Conservation (phyloP, 2,888 invertebrate genomes). For the Pemphredon lugubris region DNA sequence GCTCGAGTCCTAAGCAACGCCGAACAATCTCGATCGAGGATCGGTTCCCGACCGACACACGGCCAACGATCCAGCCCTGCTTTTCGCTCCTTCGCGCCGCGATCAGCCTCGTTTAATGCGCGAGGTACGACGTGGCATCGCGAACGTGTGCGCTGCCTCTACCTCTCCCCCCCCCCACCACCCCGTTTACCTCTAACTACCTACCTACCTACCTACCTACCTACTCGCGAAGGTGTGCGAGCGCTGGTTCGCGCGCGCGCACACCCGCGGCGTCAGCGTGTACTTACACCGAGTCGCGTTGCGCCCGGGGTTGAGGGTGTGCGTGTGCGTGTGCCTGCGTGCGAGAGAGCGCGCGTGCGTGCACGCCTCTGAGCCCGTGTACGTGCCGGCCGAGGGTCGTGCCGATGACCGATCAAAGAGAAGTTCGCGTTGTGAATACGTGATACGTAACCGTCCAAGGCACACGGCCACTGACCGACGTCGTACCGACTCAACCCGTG, state of each 20-base stretch:
- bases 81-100: conserved; percentile 51
- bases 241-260: conserved; percentile 2
- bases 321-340: background rate
- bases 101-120: conserved; percentile 62
- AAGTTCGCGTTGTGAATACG: conserved; percentile 77
- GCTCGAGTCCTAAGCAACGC: background rate
- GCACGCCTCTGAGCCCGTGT: conserved; percentile 18
- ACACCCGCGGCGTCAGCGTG: conserved; percentile 5
- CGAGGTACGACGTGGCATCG: conserved; percentile 44
- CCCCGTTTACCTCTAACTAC: conserved; percentile 20
- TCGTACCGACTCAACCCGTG: conserved; percentile 62
- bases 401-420: conserved; percentile 80
- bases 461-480: conserved; percentile 77
- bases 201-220: background rate
- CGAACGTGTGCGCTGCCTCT: conserved; percentile 41
- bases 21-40: background rate
- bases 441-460: conserved; percentile 77
- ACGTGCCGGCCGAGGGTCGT: conserved; percentile 72
- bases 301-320: background rate
- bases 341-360: conserved; percentile 2
- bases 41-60: conserved; percentile 44
- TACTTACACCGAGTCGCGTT: background rate
- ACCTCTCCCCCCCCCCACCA: conserved; percentile 5
- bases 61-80: conserved; percentile 40
- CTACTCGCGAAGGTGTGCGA: background rate